These are phyloP conservation scores for Octopus bimaculoides DNA, from an alignment of 1,140 invertebrate species.

Conservation along the genomic window DNA sequence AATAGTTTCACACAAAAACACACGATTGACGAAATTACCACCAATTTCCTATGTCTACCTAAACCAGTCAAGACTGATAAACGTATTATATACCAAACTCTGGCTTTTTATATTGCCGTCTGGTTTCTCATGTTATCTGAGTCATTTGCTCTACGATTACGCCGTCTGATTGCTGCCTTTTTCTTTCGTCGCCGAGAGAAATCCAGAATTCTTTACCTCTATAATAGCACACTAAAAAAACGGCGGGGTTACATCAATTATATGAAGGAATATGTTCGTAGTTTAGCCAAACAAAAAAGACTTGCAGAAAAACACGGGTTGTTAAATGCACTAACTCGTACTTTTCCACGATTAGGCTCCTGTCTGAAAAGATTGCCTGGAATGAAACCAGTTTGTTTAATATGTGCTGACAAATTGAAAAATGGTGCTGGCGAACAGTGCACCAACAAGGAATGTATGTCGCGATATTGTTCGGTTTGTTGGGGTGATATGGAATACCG, in stretches of 20 bases:
- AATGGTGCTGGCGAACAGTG: no score
- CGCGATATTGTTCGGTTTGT: no score
- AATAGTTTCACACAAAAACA: slow-evolving; percentile 36
- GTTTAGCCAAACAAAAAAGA: slow-evolving; percentile 22
- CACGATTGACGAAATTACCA: slow-evolving; percentile 33
- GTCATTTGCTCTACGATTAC: slow-evolving; percentile 39
- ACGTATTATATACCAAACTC: slow-evolving; percentile 24
- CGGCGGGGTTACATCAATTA: slow-evolving; percentile 35
- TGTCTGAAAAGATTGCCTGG: background rate
- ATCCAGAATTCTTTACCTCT: slow-evolving; percentile 41
- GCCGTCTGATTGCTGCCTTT: slow-evolving; percentile 27
- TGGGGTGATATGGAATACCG: no score
- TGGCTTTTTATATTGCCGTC: slow-evolving; percentile 24
- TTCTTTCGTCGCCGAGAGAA: slow-evolving; percentile 45
- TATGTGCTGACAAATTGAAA: background rate
- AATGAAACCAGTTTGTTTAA: background rate
- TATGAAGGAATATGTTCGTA: slow-evolving; percentile 34
- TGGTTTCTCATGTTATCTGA: slow-evolving; percentile 37
- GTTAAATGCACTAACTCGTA: background rate
- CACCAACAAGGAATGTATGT: no score
- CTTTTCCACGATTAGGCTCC: background rate
- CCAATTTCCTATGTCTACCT: slow-evolving; percentile 40
- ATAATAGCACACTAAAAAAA: slow-evolving; percentile 48
- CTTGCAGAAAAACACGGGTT: slow-evolving; percentile 21
- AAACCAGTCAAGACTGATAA: slow-evolving; percentile 19